phyloP scores from a whole-genome alignment of 2,113 vertebrate species.

The Rhagologus leucostigma region DNA sequence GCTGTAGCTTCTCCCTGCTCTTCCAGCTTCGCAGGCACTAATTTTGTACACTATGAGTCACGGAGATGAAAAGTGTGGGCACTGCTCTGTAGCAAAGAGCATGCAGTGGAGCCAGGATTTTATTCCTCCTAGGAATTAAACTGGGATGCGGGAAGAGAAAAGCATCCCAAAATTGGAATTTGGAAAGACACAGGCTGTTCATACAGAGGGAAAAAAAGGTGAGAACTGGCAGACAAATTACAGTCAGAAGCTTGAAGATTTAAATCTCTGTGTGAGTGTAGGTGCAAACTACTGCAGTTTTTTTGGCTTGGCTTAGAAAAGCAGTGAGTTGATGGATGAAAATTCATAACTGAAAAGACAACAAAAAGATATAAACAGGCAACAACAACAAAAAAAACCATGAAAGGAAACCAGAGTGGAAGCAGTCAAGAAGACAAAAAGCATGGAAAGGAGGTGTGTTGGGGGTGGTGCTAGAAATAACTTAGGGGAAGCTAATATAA shows the following conservation, averaged over 20 bases:
- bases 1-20: constrained; percentile 14
- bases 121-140: constrained; percentile 33
- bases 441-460: background rate
- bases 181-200: constrained; percentile 40
- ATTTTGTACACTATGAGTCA: constrained; percentile 38
- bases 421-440: background rate
- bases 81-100: constrained; percentile 32
- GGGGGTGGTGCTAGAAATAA: background rate
- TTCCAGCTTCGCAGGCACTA: background rate
- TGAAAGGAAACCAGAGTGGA: background rate
- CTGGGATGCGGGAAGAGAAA: background rate
- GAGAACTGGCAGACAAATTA: constrained; percentile 14
- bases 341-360: background rate
- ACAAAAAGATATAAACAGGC: background rate
- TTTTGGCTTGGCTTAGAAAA: background rate
- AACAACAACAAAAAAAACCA: background rate
- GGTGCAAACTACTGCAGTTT: constrained; percentile 19
- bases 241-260: background rate
- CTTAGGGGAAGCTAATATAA: background rate
- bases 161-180: constrained; percentile 30
- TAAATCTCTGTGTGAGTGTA: background rate
- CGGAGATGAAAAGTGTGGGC: constrained; percentile 34
- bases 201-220: constrained; percentile 34
- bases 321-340: background rate
- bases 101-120: background rate